Conservation (phyloP, 2,113 vertebrate species). For the Phalacrocorax pelagicus region DNA sequence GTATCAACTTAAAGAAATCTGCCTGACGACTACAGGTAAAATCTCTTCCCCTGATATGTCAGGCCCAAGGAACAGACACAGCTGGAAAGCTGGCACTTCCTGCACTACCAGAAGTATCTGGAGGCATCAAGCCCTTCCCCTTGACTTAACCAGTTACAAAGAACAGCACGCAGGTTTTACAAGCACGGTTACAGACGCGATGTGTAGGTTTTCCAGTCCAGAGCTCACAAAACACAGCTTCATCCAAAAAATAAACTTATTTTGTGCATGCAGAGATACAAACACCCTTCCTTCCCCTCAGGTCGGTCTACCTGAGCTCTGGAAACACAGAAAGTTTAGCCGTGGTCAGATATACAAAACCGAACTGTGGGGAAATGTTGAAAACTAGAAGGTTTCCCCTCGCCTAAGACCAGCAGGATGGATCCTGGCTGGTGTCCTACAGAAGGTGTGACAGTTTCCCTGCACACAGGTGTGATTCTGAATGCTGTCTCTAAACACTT, state of each 20-base stretch:
- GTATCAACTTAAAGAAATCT: background rate
- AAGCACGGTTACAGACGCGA: too few species aligned
- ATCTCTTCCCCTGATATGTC: background rate
- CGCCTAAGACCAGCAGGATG: background rate
- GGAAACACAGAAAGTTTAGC: background rate
- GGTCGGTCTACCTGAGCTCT: background rate
- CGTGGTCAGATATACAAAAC: background rate
- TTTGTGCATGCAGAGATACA: background rate
- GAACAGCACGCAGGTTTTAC: background rate
- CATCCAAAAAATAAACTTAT: background rate
- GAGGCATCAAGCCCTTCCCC: background rate
- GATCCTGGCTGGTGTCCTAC: background rate
- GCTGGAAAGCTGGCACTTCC: background rate
- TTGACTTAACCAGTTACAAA: background rate
- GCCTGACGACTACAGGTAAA: background rate
- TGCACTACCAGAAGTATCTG: background rate
- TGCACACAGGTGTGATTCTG: background rate
- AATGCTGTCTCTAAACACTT: background rate
- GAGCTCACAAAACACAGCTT: background rate
- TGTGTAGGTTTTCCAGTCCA: background rate
- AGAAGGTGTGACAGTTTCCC: too few species aligned
- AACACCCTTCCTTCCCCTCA: background rate
- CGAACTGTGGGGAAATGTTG: background rate
- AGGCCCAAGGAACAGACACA: background rate
- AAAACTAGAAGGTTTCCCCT: background rate